Conservation (phyloP, 2,113 vertebrate species). For the Stomatorhinus ivindoensis region DNA sequence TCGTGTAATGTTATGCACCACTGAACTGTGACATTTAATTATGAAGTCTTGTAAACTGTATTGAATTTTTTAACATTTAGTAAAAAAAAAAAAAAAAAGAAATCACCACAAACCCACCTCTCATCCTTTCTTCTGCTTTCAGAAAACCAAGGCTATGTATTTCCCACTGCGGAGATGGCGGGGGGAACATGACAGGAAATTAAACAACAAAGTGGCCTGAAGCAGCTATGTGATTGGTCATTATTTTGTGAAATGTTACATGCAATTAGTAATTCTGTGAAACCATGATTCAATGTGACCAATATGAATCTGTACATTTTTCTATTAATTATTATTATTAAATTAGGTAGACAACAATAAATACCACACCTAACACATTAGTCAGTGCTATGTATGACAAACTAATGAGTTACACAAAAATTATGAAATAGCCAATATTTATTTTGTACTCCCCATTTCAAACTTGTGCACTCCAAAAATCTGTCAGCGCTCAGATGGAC, state of each 20-base stretch:
- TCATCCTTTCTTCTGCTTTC: background rate
- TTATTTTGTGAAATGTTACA: background rate
- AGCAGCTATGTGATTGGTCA: background rate
- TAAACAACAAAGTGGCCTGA: background rate
- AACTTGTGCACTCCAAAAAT: background rate
- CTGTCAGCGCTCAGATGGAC: background rate
- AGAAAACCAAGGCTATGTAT: background rate
- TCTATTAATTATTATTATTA: background rate
- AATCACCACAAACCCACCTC: background rate
- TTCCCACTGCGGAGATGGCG: too few relatives aligned
- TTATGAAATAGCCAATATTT: background rate
- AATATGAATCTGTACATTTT: background rate
- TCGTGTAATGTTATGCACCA: constrained; percentile 37
- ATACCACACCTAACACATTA: background rate
- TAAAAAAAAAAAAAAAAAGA: background rate
- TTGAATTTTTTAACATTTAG: constrained; percentile 40
- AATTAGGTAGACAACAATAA: background rate
- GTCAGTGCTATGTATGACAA: background rate
- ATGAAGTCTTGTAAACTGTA: constrained; percentile 37
- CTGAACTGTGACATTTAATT: constrained; percentile 57
- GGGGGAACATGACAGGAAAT: background rate
- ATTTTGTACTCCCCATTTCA: background rate
- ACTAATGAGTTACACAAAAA: background rate
- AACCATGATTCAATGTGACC: background rate
- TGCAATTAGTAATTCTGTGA: background rate